A percentile compares a stretch with the other conserved stretches of the same genome.
These are phyloP conservation scores for Calidris pygmaea DNA, from an alignment of 2,113 vertebrate species.

Conservation along the genomic window DNA sequence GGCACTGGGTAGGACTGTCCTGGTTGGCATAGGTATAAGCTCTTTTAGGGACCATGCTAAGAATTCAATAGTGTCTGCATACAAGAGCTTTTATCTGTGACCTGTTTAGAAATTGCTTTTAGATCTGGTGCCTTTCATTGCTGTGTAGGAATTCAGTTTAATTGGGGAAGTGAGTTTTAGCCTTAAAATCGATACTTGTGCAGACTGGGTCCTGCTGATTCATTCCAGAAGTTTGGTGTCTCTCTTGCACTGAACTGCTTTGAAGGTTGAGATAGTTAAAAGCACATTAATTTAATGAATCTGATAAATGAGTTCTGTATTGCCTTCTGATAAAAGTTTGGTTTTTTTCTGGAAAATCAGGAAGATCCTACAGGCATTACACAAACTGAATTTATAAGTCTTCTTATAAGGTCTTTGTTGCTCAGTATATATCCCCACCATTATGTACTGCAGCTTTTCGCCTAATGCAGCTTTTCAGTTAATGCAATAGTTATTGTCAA, in stretches of 20 bases:
- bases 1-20: too few relatives aligned
- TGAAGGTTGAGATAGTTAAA: neutral
- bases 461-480: neutral
- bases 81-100: neutral
- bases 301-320: neutral
- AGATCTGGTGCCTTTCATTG: neutral
- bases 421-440: neutral
- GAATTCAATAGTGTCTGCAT: neutral
- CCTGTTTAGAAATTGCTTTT: neutral
- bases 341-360: neutral
- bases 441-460: neutral
- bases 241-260: neutral
- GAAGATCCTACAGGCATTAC: neutral
- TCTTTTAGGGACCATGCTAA: neutral
- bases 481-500: neutral
- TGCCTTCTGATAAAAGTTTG: neutral
- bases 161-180: neutral
- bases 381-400: neutral
- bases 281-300: neutral
- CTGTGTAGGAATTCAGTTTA: neutral
- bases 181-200: neutral
- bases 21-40: neutral
- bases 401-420: neutral
- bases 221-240: neutral
- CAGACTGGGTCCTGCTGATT: neutral